phyloP scores from a whole-genome alignment of 1,140 invertebrate species.

The Zaprionus taronus region DNA sequence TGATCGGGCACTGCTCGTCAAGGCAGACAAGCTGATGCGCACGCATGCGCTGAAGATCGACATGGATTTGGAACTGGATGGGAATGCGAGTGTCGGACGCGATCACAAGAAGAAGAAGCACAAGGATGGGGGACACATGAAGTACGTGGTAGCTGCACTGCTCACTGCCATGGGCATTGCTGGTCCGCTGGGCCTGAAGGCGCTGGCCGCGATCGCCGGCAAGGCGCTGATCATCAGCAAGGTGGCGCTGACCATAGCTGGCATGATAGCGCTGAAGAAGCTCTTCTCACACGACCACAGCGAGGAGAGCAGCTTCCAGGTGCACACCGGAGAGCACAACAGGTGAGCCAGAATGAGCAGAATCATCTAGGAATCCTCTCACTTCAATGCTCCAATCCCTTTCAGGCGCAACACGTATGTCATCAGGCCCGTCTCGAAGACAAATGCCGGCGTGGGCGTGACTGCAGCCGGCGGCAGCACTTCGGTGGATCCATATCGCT shows the following conservation, averaged over 20 bases:
- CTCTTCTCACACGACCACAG: constrained; percentile 87
- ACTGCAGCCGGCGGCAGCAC: constrained; percentile 73
- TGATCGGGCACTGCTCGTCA: constrained; percentile 74
- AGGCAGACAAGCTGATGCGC: constrained; percentile 76
- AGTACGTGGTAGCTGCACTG: constrained; percentile 87
- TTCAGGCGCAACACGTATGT: constrained; percentile 87
- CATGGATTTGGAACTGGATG: constrained; percentile 37
- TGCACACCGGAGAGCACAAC: constrained; percentile 87
- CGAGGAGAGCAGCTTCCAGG: constrained; percentile 87
- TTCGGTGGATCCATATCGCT: constrained; percentile 86
- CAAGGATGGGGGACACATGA: constrained; percentile 77
- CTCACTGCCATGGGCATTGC: constrained; percentile 88
- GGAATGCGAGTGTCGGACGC: constrained; percentile 40
- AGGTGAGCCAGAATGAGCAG: constrained; percentile 80
- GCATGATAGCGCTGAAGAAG: constrained; percentile 89
- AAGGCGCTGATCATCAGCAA: constrained; percentile 89
- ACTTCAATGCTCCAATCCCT: constrained; percentile 74
- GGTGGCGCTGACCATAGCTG: constrained; percentile 88
- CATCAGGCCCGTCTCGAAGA: constrained; percentile 85
- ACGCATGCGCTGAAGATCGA: constrained; percentile 79
- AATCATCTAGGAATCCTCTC: background rate
- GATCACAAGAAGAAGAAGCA: constrained; percentile 64
- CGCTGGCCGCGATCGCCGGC: constrained; percentile 87
- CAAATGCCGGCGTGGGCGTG: constrained; percentile 54
- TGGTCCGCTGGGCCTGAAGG: constrained; percentile 86